phyloP scores from a whole-genome alignment of 2,888 invertebrate genomes.

The Platycnemis pennipes region DNA sequence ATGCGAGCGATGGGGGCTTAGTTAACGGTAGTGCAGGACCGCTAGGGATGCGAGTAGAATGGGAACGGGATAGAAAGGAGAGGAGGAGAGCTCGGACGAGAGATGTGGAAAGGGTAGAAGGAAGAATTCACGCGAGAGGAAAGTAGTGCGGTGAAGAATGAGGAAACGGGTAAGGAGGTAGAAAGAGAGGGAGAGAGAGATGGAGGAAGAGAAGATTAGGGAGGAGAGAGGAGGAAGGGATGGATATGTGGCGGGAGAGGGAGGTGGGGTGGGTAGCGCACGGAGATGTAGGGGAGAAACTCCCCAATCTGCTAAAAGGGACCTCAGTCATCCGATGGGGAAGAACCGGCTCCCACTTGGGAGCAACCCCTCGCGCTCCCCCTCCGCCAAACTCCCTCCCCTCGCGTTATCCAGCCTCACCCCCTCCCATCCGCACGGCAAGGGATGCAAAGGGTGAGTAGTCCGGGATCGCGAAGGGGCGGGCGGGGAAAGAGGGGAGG shows the following conservation, averaged over 20 bases:
- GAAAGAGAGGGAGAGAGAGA: neutral
- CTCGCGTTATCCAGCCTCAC: too few species aligned
- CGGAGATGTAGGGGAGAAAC: slow-evolving; percentile 14
- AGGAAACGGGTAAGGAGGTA: neutral
- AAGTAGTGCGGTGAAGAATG: neutral
- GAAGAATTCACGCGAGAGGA: too few species aligned
- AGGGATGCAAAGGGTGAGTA: neutral
- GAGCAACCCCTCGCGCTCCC: neutral
- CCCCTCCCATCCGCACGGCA: neutral
- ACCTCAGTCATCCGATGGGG: slow-evolving; percentile 65
- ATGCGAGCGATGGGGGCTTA: too few species aligned
- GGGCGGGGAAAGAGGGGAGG: neutral
- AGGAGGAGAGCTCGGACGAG: too few species aligned
- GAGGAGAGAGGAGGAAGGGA: neutral
- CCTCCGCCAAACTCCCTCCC: neutral
- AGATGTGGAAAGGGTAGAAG: too few species aligned
- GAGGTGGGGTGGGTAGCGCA: neutral
- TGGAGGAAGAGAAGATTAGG: neutral
- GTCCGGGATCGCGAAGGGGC: neutral
- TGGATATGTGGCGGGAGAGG: neutral
- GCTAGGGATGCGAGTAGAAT: too few species aligned
- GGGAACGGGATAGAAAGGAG: too few species aligned
- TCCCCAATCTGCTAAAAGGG: slow-evolving; percentile 67
- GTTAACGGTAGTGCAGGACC: too few species aligned
- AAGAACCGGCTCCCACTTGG: slow-evolving; percentile 38